A percentile compares a stretch with the other conserved stretches of the same genome.
Conservation (phyloP, 2,888 invertebrate species). For the Amaurobius ferox region DNA sequence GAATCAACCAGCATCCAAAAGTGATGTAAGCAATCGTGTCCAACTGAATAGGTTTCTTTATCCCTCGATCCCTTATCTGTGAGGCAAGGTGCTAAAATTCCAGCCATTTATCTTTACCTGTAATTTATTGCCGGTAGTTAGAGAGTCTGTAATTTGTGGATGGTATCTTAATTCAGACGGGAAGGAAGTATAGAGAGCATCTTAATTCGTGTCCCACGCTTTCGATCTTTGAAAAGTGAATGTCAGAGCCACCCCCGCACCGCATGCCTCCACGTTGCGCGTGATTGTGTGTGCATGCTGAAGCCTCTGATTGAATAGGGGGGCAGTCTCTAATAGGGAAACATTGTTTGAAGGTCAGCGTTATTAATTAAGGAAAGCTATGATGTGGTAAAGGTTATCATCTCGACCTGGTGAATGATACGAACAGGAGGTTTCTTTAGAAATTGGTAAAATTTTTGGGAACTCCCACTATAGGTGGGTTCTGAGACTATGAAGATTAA, state of each 20-base stretch:
- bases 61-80: constrained; percentile 30
- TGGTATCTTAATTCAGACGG: constrained; percentile 62
- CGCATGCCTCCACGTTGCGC: constrained; percentile 41
- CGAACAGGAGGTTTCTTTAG: no score
- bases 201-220: constrained; percentile 67
- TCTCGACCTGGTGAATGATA: no score
- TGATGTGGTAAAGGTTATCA: no score
- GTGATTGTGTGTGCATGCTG: constrained; percentile 52
- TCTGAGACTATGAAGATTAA: no score
- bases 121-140: constrained; percentile 65
- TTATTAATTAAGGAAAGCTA: no score
- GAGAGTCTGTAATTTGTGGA: constrained; percentile 64
- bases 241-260: constrained; percentile 61
- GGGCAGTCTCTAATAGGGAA: constrained; percentile 3
- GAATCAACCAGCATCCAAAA: constrained; percentile 12
- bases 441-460: no score
- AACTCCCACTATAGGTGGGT: no score
- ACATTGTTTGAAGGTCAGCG: neutral
- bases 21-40: constrained; percentile 36
- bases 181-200: constrained; percentile 45
- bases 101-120: constrained; percentile 45
- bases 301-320: constrained; percentile 27
- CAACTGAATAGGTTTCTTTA: neutral
- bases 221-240: constrained; percentile 61
- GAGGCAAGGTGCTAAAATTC: constrained; percentile 48